Conservation (phyloP, 2,113 vertebrate species). For the Donacobius atricapilla region DNA sequence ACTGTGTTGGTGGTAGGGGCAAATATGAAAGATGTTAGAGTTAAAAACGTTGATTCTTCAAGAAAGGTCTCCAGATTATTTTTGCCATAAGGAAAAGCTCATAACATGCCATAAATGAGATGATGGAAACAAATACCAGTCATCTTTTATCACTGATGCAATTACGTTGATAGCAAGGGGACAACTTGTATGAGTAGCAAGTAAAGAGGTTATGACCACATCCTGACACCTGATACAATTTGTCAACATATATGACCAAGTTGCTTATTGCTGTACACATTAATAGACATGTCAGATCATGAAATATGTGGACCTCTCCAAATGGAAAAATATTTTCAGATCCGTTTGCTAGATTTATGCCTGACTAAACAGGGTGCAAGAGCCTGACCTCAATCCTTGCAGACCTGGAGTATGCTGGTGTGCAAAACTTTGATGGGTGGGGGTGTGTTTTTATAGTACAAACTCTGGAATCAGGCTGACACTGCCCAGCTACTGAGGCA, state of each 20-base stretch:
- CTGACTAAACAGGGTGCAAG: neutral
- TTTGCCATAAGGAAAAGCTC: neutral
- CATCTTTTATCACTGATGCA: neutral
- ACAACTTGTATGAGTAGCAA: neutral
- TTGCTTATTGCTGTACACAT: neutral
- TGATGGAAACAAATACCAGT: neutral
- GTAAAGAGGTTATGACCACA: neutral
- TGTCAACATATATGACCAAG: neutral
- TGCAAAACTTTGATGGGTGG: neutral
- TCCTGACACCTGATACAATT: neutral
- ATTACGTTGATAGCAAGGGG: neutral
- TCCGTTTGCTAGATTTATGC: neutral
- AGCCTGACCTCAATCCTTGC: neutral
- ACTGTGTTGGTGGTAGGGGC: neutral
- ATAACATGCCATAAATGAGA: neutral
- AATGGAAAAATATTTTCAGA: slow-evolving; percentile 6
- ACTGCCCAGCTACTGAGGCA: neutral
- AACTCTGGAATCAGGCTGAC: neutral
- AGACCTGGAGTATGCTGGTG: fast-evolving
- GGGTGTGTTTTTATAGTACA: neutral
- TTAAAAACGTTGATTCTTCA: neutral
- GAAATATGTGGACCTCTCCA: neutral
- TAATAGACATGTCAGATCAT: neutral
- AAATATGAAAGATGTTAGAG: slow-evolving; percentile 15
- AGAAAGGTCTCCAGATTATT: slow-evolving; percentile 6